Conservation (phyloP, 23 tunicate species). For the Aplidium turbinatum region DNA sequence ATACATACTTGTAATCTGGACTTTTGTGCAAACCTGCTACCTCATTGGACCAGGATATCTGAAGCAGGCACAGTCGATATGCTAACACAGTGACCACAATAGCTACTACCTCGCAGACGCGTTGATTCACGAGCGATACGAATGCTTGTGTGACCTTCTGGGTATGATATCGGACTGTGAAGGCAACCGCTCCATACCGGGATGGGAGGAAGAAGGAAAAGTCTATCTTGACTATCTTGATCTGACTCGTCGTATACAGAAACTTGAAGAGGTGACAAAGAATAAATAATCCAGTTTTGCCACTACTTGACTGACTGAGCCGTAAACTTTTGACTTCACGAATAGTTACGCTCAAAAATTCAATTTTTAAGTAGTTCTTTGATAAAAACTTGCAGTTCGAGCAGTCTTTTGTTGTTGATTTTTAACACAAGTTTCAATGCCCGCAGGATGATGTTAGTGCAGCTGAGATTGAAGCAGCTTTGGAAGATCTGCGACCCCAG, state of each 20-base stretch:
- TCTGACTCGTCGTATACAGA: constrained; percentile 4
- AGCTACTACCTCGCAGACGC: constrained; percentile 51
- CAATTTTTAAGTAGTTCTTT: too few species aligned
- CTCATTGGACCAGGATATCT: too few species aligned
- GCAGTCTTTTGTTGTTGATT: neutral
- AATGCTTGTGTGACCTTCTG: constrained; percentile 27
- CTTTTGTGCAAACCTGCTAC: too few species aligned
- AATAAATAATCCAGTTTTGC: too few species aligned
- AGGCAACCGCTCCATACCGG: constrained; percentile 13
- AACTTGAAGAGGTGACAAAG: constrained; percentile 42
- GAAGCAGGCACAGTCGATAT: too few species aligned
- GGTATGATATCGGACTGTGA: constrained; percentile 9
- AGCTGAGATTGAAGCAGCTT: constrained; percentile 34
- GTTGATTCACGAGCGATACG: constrained; percentile 45
- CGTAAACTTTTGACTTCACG: too few species aligned
- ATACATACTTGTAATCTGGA: too few species aligned
- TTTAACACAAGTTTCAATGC: neutral
- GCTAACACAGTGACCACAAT: too few species aligned
- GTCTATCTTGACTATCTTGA: constrained; percentile 62
- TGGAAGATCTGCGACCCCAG: constrained; percentile 38
- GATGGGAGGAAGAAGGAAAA: constrained; percentile 64
- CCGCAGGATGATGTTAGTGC: neutral
- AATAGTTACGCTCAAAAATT: too few species aligned
- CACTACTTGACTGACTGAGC: constrained; percentile 1
- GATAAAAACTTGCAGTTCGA: neutral